Percentiles rank a stretch among this genome's conserved stretches.
These are phyloP conservation scores for Ploceus nigricollis DNA, from an alignment of 2,113 vertebrate species.

Conservation along the genomic window DNA sequence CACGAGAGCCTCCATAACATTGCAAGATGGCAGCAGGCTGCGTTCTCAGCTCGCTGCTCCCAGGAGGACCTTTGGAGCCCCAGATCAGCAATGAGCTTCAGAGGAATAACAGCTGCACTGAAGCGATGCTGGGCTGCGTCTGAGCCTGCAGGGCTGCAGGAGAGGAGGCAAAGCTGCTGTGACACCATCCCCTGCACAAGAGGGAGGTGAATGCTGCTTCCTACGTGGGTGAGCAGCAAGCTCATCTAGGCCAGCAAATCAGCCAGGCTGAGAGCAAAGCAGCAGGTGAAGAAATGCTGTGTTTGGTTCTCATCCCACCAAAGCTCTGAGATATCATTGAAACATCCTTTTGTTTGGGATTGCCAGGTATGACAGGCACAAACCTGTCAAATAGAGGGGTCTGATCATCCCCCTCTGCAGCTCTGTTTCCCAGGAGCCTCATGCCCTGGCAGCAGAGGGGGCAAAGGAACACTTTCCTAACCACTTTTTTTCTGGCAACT, in stretches of 20 bases:
- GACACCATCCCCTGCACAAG: background rate
- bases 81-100: background rate
- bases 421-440: background rate
- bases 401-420: background rate
- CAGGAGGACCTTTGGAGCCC: background rate
- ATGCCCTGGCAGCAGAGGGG: background rate
- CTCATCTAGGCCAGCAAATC: background rate
- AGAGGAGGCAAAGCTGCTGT: background rate
- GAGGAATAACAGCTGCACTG: no score
- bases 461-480: background rate
- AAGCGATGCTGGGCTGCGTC: background rate
- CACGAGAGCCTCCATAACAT: background rate
- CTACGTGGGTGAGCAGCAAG: background rate
- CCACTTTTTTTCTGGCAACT: background rate
- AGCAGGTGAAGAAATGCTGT: background rate
- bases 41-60: background rate
- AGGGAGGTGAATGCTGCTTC: background rate
- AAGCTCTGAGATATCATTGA: background rate
- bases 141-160: background rate
- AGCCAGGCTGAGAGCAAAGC: background rate
- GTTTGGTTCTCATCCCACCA: background rate
- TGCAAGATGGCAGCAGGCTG: rapidly evolving
- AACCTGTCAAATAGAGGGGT: background rate
- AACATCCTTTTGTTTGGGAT: background rate
- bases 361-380: background rate